Conservation (phyloP, 2,888 invertebrate genomes). For the Amiota minor region DNA sequence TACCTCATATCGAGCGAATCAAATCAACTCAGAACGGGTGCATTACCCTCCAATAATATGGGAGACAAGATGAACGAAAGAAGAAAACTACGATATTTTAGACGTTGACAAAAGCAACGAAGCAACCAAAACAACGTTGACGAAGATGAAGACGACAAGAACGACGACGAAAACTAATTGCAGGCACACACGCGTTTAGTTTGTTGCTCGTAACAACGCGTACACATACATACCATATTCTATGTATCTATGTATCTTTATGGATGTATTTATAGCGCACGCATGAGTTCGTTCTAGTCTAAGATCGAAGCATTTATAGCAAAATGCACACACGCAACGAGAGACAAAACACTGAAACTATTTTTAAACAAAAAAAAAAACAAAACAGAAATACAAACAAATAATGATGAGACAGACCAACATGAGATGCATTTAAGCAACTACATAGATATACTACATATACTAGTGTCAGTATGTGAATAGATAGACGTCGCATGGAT, state of each 20-base stretch:
- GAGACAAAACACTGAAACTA: slow-evolving; percentile 19
- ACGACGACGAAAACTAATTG: slow-evolving; percentile 25
- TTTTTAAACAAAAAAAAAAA: slow-evolving; percentile 13
- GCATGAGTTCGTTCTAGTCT: slow-evolving; percentile 10
- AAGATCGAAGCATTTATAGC: slow-evolving; percentile 51
- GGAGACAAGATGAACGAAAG: background rate
- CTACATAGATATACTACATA: background rate
- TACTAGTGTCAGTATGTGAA: background rate
- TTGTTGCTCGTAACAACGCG: slow-evolving; percentile 18
- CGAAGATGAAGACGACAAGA: slow-evolving; percentile 26
- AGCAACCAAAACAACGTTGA: slow-evolving; percentile 25
- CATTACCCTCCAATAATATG: slow-evolving; percentile 13
- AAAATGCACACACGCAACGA: slow-evolving; percentile 53
- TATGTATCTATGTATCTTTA: background rate
- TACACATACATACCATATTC: background rate
- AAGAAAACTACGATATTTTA: slow-evolving; percentile 10
- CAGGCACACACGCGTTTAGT: slow-evolving; percentile 5
- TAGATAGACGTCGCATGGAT: background rate
- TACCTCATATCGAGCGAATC: background rate
- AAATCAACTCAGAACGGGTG: background rate
- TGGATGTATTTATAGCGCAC: slow-evolving; percentile 20
- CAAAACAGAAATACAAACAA: too few relatives aligned
- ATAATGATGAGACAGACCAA: too few relatives aligned
- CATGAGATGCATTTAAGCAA: background rate
- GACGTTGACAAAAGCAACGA: slow-evolving; percentile 2